phyloP scores from a whole-genome alignment of 1,140 invertebrate species.

The Bicyclus anynana region DNA sequence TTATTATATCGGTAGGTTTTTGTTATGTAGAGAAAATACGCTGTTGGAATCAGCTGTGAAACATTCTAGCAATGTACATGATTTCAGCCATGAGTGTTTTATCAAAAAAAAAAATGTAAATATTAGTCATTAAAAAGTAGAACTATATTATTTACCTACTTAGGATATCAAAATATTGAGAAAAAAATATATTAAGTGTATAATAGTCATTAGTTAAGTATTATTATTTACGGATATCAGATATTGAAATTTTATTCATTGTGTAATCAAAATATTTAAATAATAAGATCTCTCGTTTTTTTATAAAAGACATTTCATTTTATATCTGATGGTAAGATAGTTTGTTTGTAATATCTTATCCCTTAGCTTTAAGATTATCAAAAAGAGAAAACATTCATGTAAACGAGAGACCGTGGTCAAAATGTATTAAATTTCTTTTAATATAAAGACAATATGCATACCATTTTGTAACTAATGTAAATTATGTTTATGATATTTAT shows the following conservation, averaged over 20 bases:
- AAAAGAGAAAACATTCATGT: no score
- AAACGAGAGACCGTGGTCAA: no score
- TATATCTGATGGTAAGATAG: no score
- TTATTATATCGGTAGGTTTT: no score
- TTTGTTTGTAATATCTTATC: no score
- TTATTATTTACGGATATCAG: slow-evolving; percentile 68
- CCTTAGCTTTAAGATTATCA: no score
- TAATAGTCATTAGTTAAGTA: slow-evolving; percentile 58
- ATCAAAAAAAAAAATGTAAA: slow-evolving; percentile 69
- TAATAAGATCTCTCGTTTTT: background rate
- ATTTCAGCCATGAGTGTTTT: slow-evolving; percentile 58
- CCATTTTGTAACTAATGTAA: no score
- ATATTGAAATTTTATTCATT: slow-evolving; percentile 55
- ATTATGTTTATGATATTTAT: no score
- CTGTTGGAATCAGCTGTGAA: background rate
- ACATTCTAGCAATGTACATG: background rate
- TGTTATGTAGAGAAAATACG: no score
- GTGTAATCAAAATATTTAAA: slow-evolving; percentile 13
- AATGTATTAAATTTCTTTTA: no score
- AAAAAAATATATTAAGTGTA: slow-evolving; percentile 47
- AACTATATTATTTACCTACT: slow-evolving; percentile 71
- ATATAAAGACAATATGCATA: no score
- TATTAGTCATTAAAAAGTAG: slow-evolving; percentile 63
- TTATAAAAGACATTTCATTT: no score
- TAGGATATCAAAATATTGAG: slow-evolving; percentile 42